Evolutionary conservation across 1,140 invertebrate species (phyloP).

Genomic region (Sitodiplosis mosellana): DNA sequence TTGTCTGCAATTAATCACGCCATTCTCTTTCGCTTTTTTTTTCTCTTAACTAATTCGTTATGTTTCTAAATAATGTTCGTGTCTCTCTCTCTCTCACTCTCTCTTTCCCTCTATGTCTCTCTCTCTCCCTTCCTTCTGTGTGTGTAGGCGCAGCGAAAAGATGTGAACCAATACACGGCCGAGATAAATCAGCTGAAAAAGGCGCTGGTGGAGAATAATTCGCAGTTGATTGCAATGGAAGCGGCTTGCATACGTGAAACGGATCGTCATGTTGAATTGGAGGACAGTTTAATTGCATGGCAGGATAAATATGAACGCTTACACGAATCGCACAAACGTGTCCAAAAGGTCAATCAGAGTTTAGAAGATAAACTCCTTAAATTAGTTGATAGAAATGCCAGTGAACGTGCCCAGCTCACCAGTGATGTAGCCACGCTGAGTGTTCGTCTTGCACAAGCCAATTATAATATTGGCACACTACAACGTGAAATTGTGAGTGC

Average conservation of each 20-base stretch:
- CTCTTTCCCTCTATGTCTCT: not conserved
- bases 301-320: conserved; percentile 85
- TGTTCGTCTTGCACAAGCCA: conserved; percentile 71
- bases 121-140: not conserved
- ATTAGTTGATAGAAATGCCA: conserved; percentile 83
- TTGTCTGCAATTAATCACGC: not conserved
- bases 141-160: conserved; percentile 10
- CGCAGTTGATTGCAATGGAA: conserved; percentile 69
- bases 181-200: conserved; percentile 77
- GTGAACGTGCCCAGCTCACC: conserved; percentile 71
- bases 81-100: not conserved
- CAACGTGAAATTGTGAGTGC: conserved; percentile 79
- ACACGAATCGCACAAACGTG: conserved; percentile 80
- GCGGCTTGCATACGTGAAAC: conserved; percentile 65
- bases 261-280: conserved; percentile 55
- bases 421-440: conserved; percentile 75
- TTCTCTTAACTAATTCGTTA: not conserved
- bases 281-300: conserved; percentile 71
- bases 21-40: not conserved
- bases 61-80: not conserved
- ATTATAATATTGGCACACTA: conserved; percentile 66
- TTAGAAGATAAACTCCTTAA: conserved; percentile 86
- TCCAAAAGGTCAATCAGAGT: conserved; percentile 89
- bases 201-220: conserved; percentile 57
- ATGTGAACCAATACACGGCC: conserved; percentile 51